These are phyloP conservation scores for Zoanthus sansibaricus DNA, from an alignment of 92 coral and sea anemone species.

Conservation along the genomic window DNA sequence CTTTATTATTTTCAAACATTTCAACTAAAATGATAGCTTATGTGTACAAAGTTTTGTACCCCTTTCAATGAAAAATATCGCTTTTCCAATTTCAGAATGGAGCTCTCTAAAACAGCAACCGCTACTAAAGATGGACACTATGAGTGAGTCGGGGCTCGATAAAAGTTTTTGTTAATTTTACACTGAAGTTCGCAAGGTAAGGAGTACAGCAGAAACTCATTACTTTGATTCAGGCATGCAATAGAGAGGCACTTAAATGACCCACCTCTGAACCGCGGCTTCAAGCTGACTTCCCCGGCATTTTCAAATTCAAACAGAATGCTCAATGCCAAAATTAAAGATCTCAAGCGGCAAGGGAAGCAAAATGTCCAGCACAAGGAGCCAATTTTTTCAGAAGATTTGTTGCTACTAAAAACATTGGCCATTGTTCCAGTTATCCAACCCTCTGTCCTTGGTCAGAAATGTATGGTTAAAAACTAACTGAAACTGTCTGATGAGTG, in stretches of 20 bases:
- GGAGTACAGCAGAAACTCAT: background rate
- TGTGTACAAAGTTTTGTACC: background rate
- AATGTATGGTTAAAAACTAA: too few species aligned
- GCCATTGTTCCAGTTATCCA: too few species aligned
- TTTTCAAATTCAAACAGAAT: conserved; percentile 56
- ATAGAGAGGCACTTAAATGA: conserved; percentile 22
- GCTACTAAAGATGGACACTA: conserved; percentile 1
- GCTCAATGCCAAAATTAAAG: conserved; percentile 57
- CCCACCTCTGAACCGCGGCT: conserved; percentile 57
- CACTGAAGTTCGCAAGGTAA: conserved; percentile 1
- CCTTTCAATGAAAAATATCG: conserved; percentile 5
- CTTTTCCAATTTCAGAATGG: background rate
- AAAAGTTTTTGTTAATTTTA: conserved; percentile 9
- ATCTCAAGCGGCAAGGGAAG: conserved; percentile 62
- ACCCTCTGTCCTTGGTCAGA: too few species aligned
- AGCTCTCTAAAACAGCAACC: conserved; percentile 19
- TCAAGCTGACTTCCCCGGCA: conserved; percentile 35
- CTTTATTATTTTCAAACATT: background rate
- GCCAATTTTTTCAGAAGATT: conserved; percentile 48
- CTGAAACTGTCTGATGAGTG: too few species aligned
- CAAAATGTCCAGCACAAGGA: conserved; percentile 67
- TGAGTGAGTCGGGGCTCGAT: conserved; percentile 12
- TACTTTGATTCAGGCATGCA: conserved; percentile 1
- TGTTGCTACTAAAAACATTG: background rate
- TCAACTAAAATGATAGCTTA: background rate